Evolutionary conservation across 2,888 invertebrate species (phyloP), one percentile per base, ranked within the genome.

Genomic region (Agonum fuliginosum): DNA sequence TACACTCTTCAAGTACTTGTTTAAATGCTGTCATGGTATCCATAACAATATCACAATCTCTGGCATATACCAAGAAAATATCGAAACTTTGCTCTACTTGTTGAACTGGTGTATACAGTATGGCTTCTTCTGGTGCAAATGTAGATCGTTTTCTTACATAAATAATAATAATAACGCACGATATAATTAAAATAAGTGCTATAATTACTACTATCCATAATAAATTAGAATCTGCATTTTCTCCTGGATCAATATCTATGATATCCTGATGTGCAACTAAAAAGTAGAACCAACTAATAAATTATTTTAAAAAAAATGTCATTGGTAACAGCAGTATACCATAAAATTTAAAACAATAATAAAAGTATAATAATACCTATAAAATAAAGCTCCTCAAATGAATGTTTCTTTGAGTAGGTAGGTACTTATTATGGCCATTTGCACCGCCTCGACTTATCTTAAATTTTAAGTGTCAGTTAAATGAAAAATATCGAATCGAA

Each of bases 61-160:
- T 84, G 74, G 89, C 88, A 85, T 89, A 88, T 83, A 89, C 82
- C 81, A 89, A 82, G 80, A 89, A 80, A 1, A 89, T 74, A n/a
- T 65, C 30, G 34, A 34, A 24, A 14, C 30, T 1, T 71, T 30
- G 10, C 51, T 41, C 22, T 0, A 8, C n/a, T 14, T 54, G 20
- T n/a, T 27, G 19, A 8, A 46, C 8, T 17, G 3, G 1, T 12
- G 6, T 17, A 46, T 46, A 46, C 46, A 3, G 4, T 6, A 46
- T 8, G 8, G 14, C 0, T 6, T 17, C 17, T 17, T 3, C 3
- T 6, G 3, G 17, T 1, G 6, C 17, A 46, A 17, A 17, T 3
- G 12, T 17, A 17, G 14, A 12, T 1, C 17, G 3, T 46, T 17
- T 46, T 17, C 46, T 46, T 8, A 46, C 12, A 19, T 46, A 46